A percentile compares a stretch with the other conserved stretches of the same genome.
phyloP scores from a whole-genome alignment of 2,888 invertebrate genomes.

The Palloptera scutellata region DNA sequence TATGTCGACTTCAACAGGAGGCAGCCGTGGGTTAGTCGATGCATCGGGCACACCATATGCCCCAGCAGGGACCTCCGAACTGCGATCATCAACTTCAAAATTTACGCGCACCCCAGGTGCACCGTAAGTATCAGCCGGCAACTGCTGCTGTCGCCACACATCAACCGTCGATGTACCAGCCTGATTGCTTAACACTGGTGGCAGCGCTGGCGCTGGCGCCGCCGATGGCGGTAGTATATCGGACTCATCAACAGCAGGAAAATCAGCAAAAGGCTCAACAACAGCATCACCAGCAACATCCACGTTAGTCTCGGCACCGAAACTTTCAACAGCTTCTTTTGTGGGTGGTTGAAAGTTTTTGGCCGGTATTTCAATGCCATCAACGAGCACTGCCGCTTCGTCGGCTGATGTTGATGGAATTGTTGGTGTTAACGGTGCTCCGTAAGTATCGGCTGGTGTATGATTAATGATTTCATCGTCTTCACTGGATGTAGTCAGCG shows the following conservation, averaged over 20 bases:
- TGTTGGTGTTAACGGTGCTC: slow-evolving; percentile 41
- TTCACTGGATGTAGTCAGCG: slow-evolving; percentile 10
- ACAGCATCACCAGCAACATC: slow-evolving; percentile 38
- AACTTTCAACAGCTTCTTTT: slow-evolving; percentile 51
- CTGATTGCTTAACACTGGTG: neutral
- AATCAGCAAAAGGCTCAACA: slow-evolving; percentile 56
- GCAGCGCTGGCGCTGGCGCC: neutral
- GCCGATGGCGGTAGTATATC: slow-evolving; percentile 29
- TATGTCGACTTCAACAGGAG: neutral
- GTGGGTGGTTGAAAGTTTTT: slow-evolving; percentile 57
- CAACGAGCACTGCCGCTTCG: slow-evolving; percentile 19
- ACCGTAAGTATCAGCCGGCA: slow-evolving; percentile 50
- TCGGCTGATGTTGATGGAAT: neutral
- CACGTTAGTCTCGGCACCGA: slow-evolving; percentile 40
- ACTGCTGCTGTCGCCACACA: slow-evolving; percentile 6
- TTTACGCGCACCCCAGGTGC: slow-evolving; percentile 36
- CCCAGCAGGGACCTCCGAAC: slow-evolving; percentile 41
- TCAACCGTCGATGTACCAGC: slow-evolving; percentile 33
- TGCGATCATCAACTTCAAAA: slow-evolving; percentile 20
- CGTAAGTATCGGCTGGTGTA: slow-evolving; percentile 53
- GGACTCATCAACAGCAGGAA: slow-evolving; percentile 51
- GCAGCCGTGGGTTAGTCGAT: neutral
- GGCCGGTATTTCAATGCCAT: slow-evolving; percentile 45
- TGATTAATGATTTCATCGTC: slow-evolving; percentile 32
- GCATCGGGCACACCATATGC: slow-evolving; percentile 50